Percentiles rank a stretch among this genome's conserved stretches.
These are phyloP conservation scores for Epinotia nisella DNA, from an alignment of 2,888 invertebrate species.

Conservation along the genomic window DNA sequence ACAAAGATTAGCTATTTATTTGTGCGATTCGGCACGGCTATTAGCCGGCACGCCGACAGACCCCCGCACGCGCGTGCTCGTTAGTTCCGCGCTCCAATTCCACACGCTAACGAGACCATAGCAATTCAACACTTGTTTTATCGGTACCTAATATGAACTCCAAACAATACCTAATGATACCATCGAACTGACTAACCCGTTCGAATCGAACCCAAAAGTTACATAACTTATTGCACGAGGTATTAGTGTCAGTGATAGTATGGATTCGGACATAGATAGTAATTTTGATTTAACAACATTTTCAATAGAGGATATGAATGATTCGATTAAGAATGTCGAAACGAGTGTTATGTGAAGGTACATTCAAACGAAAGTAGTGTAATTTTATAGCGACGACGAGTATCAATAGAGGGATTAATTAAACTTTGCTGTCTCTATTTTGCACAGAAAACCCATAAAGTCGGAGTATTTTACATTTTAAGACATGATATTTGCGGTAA, in stretches of 20 bases:
- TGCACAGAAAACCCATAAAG: not conserved
- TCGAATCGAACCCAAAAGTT: conserved; percentile 16
- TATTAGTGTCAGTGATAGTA: conserved; percentile 17
- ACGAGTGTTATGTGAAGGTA: not conserved
- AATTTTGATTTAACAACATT: conserved; percentile 18
- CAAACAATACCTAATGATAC: conserved; percentile 15
- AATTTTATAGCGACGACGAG: not conserved
- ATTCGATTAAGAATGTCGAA: conserved; percentile 27
- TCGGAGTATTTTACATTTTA: not conserved
- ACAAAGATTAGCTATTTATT: not conserved
- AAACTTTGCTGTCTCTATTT: not conserved
- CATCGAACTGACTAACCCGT: conserved; percentile 1
- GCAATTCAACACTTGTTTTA: conserved; percentile 8
- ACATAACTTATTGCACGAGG: conserved; percentile 13
- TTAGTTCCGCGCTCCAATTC: conserved; percentile 29
- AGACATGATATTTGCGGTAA: not conserved
- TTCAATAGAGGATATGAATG: conserved; percentile 14
- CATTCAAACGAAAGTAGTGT: not conserved
- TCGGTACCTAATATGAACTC: conserved; percentile 12
- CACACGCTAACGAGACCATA: conserved; percentile 17
- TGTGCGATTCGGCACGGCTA: conserved; percentile 3
- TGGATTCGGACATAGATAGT: conserved; percentile 30
- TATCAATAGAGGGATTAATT: not conserved
- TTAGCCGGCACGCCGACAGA: conserved; percentile 5
- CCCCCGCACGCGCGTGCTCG: conserved; percentile 1